Conservation (phyloP, 1,140 invertebrate species). For the Lepidurus packardi region DNA sequence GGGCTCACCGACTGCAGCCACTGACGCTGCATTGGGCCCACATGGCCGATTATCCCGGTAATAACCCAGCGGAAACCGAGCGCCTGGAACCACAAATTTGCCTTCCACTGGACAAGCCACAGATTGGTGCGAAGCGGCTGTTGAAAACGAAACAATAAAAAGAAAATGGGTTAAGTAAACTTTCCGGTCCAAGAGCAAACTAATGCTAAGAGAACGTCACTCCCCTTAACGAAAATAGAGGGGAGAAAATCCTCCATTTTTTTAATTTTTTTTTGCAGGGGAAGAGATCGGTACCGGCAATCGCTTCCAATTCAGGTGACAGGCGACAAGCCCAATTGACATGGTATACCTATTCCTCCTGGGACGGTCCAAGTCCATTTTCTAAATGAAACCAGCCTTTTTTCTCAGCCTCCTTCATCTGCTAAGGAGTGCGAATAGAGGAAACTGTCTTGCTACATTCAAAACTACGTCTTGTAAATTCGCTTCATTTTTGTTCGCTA, state of each 20-base stretch:
- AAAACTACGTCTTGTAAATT: not conserved
- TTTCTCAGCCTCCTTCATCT: too few species aligned
- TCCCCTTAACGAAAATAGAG: not conserved
- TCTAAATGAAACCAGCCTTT: too few species aligned
- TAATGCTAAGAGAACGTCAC: not conserved
- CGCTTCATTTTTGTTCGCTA: not conserved
- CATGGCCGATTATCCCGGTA: slow-evolving; percentile 27
- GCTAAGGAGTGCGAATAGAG: not conserved
- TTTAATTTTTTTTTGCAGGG: not conserved
- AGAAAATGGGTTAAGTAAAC: not conserved
- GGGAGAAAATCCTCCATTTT: not conserved
- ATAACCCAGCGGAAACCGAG: slow-evolving; percentile 16
- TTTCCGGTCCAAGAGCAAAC: not conserved
- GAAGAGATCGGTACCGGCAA: not conserved
- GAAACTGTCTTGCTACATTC: not conserved
- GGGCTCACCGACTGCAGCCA: not conserved
- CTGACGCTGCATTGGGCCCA: slow-evolving; percentile 4
- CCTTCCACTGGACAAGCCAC: slow-evolving; percentile 33
- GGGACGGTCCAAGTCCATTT: too few species aligned
- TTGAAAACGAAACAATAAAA: slow-evolving; percentile 8
- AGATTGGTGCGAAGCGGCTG: slow-evolving; percentile 33
- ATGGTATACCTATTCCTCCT: too few species aligned
- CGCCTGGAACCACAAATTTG: slow-evolving; percentile 30
- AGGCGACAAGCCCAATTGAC: not conserved
- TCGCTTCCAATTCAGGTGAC: slow-evolving; percentile 14